Evolutionary conservation across 2,797 vertebrate genomes (phyloP), one percentile per base, ranked within the genome.

Genomic region (Salmo trutta): DNA sequence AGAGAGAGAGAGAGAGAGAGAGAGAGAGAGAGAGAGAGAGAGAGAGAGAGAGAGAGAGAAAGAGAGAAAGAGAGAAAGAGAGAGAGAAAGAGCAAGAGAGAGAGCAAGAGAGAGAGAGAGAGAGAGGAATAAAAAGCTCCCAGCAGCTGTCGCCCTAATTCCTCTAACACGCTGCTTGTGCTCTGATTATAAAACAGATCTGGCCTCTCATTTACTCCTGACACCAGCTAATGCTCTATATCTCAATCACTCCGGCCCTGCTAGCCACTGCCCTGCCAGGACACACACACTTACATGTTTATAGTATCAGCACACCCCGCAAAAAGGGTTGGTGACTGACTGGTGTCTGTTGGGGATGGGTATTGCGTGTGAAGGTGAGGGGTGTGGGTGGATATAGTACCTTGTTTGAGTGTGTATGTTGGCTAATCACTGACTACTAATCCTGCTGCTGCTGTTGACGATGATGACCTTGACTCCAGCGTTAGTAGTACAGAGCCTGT

Each of bases 131-230:
- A 92, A 93, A 92, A 91, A 92, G 87, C 90, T 91, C 93, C 92
- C 91, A 96, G 96, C 96, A 97, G 95, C 96, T 97, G 96, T 96
- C 95, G 94, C 93, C 95, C 95, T 97, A 96, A 97, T 97, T 97
- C 95, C 94, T 95, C 94, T 95, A 96, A 96, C 95, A 95, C 95
- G 95, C 94, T 94, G 96, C 96, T 97, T 96, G 96, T 97, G 96
- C 96, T 96, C 96, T 96, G 96, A 97, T 97, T 97, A 97, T 96
- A 96, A 97, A 97, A 97, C 96, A 96, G 96, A 97, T 96, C 96
- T 97, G 95, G 95, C 94, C 95, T 95, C 96, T 95, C 96, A 95
- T 96, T 97, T 96, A 95, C 95, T 96, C 94, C 94, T 96, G 96
- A 96, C 96, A 95, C 95, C 94, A 93, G 94, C 95, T 97, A 96